These are phyloP conservation scores for Eristalis arbustorum DNA, from an alignment of 2,888 invertebrate genomes.

Conservation along the genomic window DNA sequence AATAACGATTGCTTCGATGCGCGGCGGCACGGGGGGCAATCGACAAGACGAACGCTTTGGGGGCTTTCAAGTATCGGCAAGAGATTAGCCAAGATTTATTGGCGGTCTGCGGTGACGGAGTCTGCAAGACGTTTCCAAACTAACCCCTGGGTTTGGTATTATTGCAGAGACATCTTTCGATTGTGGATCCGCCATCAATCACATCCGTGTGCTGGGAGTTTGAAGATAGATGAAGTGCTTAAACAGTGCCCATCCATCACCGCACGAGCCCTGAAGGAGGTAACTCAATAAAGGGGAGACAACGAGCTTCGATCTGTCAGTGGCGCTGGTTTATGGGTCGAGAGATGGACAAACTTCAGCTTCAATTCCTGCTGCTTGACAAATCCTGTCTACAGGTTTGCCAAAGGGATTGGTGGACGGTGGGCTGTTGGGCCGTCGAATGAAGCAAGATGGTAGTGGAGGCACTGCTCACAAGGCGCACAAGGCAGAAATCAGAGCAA, in stretches of 20 bases:
- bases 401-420: too few relatives aligned
- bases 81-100: conserved; percentile 35
- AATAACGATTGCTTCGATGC: not conserved
- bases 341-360: not conserved
- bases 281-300: not conserved
- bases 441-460: too few relatives aligned
- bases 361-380: too few relatives aligned
- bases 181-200: not conserved
- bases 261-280: not conserved
- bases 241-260: not conserved
- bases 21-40: not conserved
- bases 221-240: not conserved
- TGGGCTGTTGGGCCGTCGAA: too few relatives aligned
- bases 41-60: not conserved
- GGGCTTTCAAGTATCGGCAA: conserved; percentile 25
- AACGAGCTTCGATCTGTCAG: not conserved
- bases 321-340: not conserved
- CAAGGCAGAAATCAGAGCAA: too few relatives aligned
- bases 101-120: not conserved
- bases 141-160: not conserved
- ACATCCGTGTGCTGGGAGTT: not conserved
- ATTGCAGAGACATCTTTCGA: not conserved
- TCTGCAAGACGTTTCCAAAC: not conserved
- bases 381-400: too few relatives aligned
- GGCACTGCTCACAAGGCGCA: too few relatives aligned